Percentiles rank a stretch among this genome's conserved stretches.
phyloP scores from a whole-genome alignment of 2,113 vertebrate species.

The Gobiocypris rarus region DNA sequence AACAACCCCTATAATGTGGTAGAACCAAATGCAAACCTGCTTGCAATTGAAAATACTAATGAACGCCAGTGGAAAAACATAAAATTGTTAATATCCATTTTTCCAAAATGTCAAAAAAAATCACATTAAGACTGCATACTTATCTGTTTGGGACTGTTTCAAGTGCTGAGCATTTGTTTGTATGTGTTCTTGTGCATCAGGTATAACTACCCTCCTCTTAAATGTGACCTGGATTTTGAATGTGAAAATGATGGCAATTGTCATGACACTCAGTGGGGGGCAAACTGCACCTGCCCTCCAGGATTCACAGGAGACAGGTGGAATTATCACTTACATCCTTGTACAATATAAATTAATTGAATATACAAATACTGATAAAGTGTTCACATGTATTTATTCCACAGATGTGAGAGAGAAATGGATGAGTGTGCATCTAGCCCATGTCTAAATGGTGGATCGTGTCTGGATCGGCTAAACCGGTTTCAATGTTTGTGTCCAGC shows the following conservation, averaged over 20 bases:
- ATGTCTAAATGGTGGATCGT: slow-evolving; percentile 89
- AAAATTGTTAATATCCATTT: not conserved
- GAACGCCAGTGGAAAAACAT: not conserved
- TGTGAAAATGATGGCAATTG: slow-evolving; percentile 82
- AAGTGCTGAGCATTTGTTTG: not conserved
- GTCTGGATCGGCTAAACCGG: slow-evolving; percentile 79
- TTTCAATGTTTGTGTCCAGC: slow-evolving; percentile 84
- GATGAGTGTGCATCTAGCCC: slow-evolving; percentile 86
- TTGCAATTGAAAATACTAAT: not conserved
- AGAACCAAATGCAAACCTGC: not conserved
- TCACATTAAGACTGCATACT: not conserved
- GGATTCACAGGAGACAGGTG: slow-evolving; percentile 85
- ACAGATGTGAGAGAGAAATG: slow-evolving; percentile 84
- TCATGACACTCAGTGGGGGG: slow-evolving; percentile 76
- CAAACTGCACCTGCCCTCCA: slow-evolving; percentile 86
- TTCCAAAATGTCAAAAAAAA: too few species aligned
- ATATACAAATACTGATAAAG: not conserved
- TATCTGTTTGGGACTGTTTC: not conserved
- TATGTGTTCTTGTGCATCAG: slow-evolving; percentile 66
- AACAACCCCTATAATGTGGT: not conserved
- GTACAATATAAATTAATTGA: not conserved
- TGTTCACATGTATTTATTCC: not conserved
- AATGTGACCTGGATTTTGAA: slow-evolving; percentile 79
- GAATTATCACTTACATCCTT: not conserved
- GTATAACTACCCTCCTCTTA: slow-evolving; percentile 78